These are phyloP conservation scores for Holacanthella duospinosa DNA, from an alignment of 2,888 invertebrate species.

Conservation along the genomic window DNA sequence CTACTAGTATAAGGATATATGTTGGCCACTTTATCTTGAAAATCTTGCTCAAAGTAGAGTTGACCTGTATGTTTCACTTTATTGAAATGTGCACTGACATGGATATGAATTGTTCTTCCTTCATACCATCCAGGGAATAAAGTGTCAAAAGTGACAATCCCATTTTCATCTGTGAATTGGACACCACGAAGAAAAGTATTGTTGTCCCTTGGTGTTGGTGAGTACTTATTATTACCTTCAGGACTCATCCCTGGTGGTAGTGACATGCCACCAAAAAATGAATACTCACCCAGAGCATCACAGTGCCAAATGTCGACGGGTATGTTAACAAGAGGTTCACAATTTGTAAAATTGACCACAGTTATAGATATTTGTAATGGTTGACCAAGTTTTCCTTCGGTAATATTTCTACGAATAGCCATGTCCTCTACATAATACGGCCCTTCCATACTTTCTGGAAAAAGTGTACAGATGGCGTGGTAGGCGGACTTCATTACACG, in stretches of 20 bases:
- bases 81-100: background rate
- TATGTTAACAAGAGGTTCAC: background rate
- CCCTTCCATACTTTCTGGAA: background rate
- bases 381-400: background rate
- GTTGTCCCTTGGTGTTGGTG: background rate
- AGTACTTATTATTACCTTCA: background rate
- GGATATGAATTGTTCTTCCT: background rate
- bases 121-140: slow-evolving; percentile 2
- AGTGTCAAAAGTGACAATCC: background rate
- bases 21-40: background rate
- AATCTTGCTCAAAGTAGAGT: background rate
- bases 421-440: background rate
- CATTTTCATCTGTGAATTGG: slow-evolving; percentile 1
- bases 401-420: background rate
- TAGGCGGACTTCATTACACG: background rate
- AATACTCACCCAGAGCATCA: background rate
- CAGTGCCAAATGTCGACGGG: background rate
- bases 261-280: background rate
- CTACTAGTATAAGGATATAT: background rate
- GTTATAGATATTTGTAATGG: background rate
- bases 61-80: background rate
- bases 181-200: slow-evolving; percentile 1
- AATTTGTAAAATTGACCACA: background rate
- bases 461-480: background rate
- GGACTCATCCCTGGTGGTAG: background rate